Base-by-base conservation (phyloP, 2,113 vertebrate species). In the Festucalex cinctus region DNA sequence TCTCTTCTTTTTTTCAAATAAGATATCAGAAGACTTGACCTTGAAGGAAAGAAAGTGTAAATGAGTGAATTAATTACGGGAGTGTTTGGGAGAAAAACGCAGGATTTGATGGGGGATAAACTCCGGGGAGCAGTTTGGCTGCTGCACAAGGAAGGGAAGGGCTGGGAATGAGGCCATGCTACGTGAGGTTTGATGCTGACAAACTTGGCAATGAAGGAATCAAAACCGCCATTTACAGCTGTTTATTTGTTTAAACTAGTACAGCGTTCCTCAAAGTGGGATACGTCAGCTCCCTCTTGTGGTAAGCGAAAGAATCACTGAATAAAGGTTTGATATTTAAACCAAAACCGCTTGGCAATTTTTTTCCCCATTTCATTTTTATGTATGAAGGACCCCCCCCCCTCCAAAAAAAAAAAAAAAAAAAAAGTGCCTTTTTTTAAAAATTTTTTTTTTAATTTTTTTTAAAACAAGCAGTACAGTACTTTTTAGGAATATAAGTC, bases 21-120 rank as follows among this genome's bases (percentile, higher is more conserved):
- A 81, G 82, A 84, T 81, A 86, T 85, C 82, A 80, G 63, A 71
- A 9, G 75, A 70, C 56, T 24, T 77, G 84, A 85, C 88, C 90
- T 90, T 85, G 83, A 84, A 79, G 75, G 67, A 43, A 74, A 73
- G 62, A 62, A 62, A 80, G 84, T 75, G 83, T 79, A 84, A 81
- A 83, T 74, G 74, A 83, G 72, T 69, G 66, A 82, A 83, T 86
- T 82, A 76, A 84, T 86, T 77, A 81, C 65, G 65, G 70, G 74
- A 68, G 41, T 43, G 10, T 35, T 56, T 70, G 54, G 10, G 70
- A 70, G 19, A 35, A 35, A 70, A 70, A 62, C 44, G 68, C 75
- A 66, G 63, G 19, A 71, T 81, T 81, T 65, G 48, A 68, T 70
- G 24, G 14, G 14, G 54, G 37, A 46, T 5, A 53, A 71, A 72